Conservation (phyloP, 2,113 vertebrate genomes). For the Phrynocephalus versicolor region DNA sequence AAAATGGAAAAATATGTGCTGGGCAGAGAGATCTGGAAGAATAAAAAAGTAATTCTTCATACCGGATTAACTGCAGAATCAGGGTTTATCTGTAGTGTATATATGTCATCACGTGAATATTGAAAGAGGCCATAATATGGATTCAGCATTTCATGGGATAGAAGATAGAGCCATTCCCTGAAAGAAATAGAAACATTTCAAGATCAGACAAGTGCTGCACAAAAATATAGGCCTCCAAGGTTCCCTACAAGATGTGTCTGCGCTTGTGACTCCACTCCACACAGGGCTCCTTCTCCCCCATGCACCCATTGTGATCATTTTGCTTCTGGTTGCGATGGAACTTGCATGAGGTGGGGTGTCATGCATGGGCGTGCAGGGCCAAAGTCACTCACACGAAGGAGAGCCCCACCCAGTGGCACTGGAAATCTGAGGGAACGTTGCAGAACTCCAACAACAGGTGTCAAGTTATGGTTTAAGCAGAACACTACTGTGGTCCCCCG, state of each 20-base stretch:
- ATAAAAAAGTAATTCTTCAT: constrained; percentile 42
- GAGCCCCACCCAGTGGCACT: too few species aligned
- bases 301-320: too few species aligned
- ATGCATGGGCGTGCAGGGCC: too few species aligned
- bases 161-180: constrained; percentile 97
- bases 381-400: too few species aligned
- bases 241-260: too few species aligned
- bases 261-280: too few species aligned
- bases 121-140: constrained; percentile 99
- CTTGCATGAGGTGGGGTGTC: too few species aligned
- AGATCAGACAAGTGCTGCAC: constrained; percentile 3
- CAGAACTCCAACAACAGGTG: not conserved
- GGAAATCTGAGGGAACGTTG: too few species aligned
- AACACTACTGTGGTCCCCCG: too few species aligned
- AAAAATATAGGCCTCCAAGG: not conserved
- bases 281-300: too few species aligned
- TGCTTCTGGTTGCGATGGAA: too few species aligned
- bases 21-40: not conserved
- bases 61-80: constrained; percentile 98
- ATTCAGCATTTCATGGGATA: constrained; percentile 99
- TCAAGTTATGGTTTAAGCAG: not conserved
- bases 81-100: constrained; percentile 97
- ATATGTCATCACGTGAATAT: constrained; percentile 97
- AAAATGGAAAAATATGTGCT: constrained; percentile 16
- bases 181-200: not conserved